Percentiles rank a stretch among this genome's conserved stretches.
phyloP scores from a whole-genome alignment of 2,888 invertebrate genomes.

The Plutella xylostella region DNA sequence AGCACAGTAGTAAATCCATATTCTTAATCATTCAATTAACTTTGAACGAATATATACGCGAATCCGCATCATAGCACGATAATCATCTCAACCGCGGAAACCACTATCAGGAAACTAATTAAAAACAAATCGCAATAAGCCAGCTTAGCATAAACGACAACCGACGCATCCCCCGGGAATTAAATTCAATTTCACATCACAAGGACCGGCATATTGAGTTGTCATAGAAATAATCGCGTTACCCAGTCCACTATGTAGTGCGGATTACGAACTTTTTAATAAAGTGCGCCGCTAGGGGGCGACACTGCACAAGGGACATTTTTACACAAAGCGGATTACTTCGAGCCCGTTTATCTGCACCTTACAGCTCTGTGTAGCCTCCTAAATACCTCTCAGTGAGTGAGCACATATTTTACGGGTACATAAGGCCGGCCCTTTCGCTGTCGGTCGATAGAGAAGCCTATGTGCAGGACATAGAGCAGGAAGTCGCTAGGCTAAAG shows the following conservation, averaged over 20 bases:
- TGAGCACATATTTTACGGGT: slow-evolving; percentile 43
- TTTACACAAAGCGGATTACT: slow-evolving; percentile 69
- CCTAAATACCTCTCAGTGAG: slow-evolving; percentile 53
- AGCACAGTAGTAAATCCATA: too few species aligned
- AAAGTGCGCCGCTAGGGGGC: slow-evolving; percentile 55
- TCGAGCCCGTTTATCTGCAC: slow-evolving; percentile 64
- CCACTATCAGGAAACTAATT: too few species aligned
- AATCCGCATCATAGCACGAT: too few species aligned
- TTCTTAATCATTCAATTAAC: too few species aligned
- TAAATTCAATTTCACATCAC: slow-evolving; percentile 64
- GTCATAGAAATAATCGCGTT: slow-evolving; percentile 65
- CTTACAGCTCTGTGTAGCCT: slow-evolving; percentile 63
- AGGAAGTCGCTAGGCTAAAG: too few species aligned
- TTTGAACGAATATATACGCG: too few species aligned
- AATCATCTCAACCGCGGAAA: too few species aligned
- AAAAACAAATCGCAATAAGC: too few species aligned
- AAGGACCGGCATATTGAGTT: slow-evolving; percentile 49
- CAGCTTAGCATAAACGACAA: too few species aligned
- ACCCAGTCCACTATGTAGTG: slow-evolving; percentile 65
- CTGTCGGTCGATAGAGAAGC: too few species aligned
- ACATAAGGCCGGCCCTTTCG: too few species aligned
- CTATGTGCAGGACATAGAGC: too few species aligned
- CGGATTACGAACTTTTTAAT: slow-evolving; percentile 68
- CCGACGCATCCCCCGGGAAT: slow-evolving; percentile 44
- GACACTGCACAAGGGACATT: slow-evolving; percentile 65